Percentiles rank a stretch among this genome's conserved stretches.
These are phyloP conservation scores for Drosophila putrida DNA, from an alignment of 2,888 invertebrate species.

Conservation along the genomic window DNA sequence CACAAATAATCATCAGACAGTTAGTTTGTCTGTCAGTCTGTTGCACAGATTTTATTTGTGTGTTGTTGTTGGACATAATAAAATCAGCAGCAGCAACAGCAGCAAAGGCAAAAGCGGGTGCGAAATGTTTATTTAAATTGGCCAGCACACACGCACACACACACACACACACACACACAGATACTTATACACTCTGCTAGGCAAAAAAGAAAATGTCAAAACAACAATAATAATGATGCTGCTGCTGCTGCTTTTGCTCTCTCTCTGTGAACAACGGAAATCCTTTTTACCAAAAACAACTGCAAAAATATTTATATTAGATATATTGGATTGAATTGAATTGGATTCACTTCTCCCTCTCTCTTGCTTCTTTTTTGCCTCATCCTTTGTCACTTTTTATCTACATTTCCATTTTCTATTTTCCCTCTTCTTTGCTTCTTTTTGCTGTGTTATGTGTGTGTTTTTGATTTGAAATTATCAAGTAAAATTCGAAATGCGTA, in stretches of 20 bases:
- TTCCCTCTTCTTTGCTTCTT: conserved; percentile 12
- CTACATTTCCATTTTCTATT: conserved; percentile 38
- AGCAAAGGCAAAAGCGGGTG: conserved; percentile 61
- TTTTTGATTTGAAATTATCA: conserved; percentile 52
- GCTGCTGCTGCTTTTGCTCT: conserved; percentile 16
- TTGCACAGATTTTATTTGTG: conserved; percentile 71
- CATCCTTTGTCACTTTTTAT: conserved; percentile 16
- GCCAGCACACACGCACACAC: conserved; percentile 63
- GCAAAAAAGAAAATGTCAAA: conserved; percentile 65
- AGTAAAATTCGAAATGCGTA: conserved; percentile 43
- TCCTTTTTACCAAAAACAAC: conserved; percentile 75
- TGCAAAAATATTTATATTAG: conserved; percentile 80
- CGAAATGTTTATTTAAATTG: conserved; percentile 80
- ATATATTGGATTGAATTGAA: conserved; percentile 72
- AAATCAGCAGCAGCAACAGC: conserved; percentile 65
- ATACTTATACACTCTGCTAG: conserved; percentile 14
- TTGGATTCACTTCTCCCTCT: conserved; percentile 20
- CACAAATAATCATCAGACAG: conserved; percentile 79
- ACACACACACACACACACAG: conserved; percentile 19
- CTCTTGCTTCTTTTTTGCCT: not conserved
- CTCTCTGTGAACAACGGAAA: conserved; percentile 68
- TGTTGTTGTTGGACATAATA: conserved; percentile 70
- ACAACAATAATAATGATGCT: conserved; percentile 50
- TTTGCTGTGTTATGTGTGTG: conserved; percentile 3
- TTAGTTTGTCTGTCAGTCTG: conserved; percentile 52